These are phyloP conservation scores for Prenolepis imparis DNA, from an alignment of 2,888 invertebrate genomes.

Conservation along the genomic window DNA sequence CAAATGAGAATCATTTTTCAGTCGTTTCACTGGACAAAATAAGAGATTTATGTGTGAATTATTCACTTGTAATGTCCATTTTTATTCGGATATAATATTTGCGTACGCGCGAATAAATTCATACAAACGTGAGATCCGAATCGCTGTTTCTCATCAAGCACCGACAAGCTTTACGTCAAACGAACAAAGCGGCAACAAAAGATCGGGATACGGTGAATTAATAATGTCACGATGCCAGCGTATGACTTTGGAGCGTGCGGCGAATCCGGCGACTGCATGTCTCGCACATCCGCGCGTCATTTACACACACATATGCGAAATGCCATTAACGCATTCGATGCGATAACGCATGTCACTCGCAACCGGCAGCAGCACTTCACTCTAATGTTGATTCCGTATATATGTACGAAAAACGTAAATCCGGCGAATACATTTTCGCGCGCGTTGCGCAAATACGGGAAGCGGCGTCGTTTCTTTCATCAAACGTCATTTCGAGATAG, in stretches of 20 bases:
- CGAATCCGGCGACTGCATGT: slow-evolving; percentile 39
- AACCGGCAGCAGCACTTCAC: slow-evolving; percentile 60
- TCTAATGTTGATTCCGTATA: slow-evolving; percentile 56
- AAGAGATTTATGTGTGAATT: slow-evolving; percentile 8
- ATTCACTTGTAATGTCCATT: background rate
- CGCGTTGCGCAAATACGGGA: slow-evolving; percentile 1
- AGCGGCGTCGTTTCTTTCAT: background rate
- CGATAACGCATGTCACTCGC: slow-evolving; percentile 60
- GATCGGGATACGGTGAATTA: slow-evolving; percentile 43
- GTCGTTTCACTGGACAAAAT: background rate
- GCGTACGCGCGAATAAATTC: background rate
- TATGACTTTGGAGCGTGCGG: slow-evolving; percentile 26
- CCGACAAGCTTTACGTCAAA: background rate
- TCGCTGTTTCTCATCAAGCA: background rate
- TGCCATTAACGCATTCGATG: slow-evolving; percentile 52
- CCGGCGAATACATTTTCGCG: slow-evolving; percentile 17
- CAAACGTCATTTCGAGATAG: background rate
- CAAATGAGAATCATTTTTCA: background rate
- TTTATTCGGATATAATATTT: background rate
- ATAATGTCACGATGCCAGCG: slow-evolving; percentile 41
- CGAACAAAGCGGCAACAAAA: slow-evolving; percentile 35
- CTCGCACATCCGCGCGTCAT: slow-evolving; percentile 39
- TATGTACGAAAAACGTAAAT: slow-evolving; percentile 37
- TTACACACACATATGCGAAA: slow-evolving; percentile 56
- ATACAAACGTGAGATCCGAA: slow-evolving; percentile 21